These are phyloP conservation scores for Echiichthys vipera DNA, from an alignment of 2,797 vertebrate species.

Conservation along the genomic window DNA sequence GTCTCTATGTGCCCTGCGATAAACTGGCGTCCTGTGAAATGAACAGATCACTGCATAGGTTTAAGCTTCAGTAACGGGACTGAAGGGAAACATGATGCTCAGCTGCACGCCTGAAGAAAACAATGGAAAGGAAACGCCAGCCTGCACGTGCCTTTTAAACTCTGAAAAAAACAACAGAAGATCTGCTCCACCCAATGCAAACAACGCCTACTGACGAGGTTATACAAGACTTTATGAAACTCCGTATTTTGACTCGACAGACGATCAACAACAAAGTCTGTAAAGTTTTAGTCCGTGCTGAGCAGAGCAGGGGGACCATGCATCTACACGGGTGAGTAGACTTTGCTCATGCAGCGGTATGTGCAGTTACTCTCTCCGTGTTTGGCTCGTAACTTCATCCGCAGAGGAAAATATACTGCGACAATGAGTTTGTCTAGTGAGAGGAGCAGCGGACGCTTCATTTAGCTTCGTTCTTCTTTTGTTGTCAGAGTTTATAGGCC, in stretches of 20 bases:
- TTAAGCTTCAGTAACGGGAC: neutral
- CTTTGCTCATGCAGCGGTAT: neutral
- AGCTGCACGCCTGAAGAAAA: neutral
- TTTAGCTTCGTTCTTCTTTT: rapidly evolving
- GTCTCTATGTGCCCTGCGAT: no score
- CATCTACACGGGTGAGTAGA: conserved; percentile 38
- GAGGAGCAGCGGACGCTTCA: neutral
- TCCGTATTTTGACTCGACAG: neutral
- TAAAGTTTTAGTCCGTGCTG: no score
- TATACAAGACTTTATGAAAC: conserved; percentile 33
- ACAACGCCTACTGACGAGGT: conserved; percentile 32
- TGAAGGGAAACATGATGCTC: neutral
- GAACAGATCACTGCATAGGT: no score
- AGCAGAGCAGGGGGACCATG: no score
- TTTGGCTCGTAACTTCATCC: no score
- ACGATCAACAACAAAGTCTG: neutral
- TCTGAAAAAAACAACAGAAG: no score
- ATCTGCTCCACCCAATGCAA: conserved; percentile 46
- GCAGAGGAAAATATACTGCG: neutral
- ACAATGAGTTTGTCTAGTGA: neutral
- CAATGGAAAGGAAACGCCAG: neutral
- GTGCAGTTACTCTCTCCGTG: no score
- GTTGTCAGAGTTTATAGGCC: neutral
- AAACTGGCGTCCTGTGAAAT: no score
- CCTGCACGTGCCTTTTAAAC: neutral